phyloP scores from a whole-genome alignment of 1,140 invertebrate species.

The Sinonovacula constricta region DNA sequence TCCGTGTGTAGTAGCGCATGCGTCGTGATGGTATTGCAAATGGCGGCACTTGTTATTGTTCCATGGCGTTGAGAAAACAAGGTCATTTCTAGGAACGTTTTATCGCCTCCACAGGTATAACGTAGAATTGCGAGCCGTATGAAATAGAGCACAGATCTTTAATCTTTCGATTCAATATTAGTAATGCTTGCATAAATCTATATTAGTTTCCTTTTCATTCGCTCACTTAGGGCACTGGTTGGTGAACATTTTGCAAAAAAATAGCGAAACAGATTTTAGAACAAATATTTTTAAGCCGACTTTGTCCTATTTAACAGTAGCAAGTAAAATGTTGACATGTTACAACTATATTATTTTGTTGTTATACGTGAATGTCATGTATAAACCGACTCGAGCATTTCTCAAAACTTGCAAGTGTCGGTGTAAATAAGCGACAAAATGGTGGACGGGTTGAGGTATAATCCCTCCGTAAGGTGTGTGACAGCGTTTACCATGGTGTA shows the following conservation, averaged over 20 bases:
- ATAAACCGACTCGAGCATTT: too few relatives aligned
- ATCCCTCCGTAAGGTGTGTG: too few relatives aligned
- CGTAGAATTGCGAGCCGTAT: background rate
- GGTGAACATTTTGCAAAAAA: background rate
- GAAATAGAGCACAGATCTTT: slow-evolving; percentile 8
- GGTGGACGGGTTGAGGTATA: too few relatives aligned
- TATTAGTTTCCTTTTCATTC: background rate
- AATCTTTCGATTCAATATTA: background rate
- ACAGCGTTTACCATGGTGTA: too few relatives aligned
- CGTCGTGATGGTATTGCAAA: slow-evolving; percentile 85
- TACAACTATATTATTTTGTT: too few relatives aligned
- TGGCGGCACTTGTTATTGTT: slow-evolving; percentile 89
- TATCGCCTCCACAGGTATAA: slow-evolving; percentile 80
- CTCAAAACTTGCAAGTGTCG: too few relatives aligned
- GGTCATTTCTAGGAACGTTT: slow-evolving; percentile 82
- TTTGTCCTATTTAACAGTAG: too few relatives aligned
- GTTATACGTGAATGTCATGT: too few relatives aligned
- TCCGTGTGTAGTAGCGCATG: slow-evolving; percentile 80
- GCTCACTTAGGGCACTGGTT: background rate
- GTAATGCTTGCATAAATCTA: background rate
- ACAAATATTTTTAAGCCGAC: background rate
- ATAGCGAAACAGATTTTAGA: background rate
- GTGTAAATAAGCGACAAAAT: too few relatives aligned
- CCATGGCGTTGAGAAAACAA: slow-evolving; percentile 84
- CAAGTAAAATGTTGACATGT: too few relatives aligned